Conservation (phyloP, 2,113 vertebrate species). For the Festucalex cinctus region DNA sequence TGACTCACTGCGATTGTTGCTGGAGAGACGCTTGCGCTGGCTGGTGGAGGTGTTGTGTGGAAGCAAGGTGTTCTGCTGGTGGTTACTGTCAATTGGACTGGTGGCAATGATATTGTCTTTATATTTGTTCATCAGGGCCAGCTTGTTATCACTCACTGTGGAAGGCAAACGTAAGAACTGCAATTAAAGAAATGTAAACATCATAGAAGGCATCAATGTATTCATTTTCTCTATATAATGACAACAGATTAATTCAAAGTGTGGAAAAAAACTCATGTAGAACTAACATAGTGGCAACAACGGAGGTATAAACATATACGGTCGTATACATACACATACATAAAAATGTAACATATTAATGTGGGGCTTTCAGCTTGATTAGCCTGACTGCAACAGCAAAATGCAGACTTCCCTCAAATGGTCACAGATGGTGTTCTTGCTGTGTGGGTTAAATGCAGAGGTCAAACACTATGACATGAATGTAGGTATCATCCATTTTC, state of each 20-base stretch:
- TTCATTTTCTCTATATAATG: background rate
- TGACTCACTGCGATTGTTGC: conserved; percentile 88
- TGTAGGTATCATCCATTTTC: too few species aligned
- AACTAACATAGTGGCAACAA: too few species aligned
- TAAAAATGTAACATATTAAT: too few species aligned
- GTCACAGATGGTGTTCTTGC: too few species aligned
- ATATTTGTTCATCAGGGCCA: conserved; percentile 98
- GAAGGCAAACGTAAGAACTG: conserved; percentile 22
- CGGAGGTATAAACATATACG: too few species aligned
- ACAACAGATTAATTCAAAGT: background rate
- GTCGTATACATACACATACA: too few species aligned
- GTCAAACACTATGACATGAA: too few species aligned
- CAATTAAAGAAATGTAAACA: background rate
- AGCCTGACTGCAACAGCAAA: too few species aligned
- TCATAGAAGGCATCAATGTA: background rate
- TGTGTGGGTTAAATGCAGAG: too few species aligned
- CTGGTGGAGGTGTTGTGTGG: conserved; percentile 91
- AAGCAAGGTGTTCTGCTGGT: conserved; percentile 92
- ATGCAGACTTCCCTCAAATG: too few species aligned
- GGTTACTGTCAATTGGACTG: conserved; percentile 91
- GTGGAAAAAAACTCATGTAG: too few species aligned
- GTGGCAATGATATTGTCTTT: conserved; percentile 98
- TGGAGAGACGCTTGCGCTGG: conserved; percentile 94
- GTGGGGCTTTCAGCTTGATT: too few species aligned
- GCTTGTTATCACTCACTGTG: conserved; percentile 89